A percentile compares a stretch with the other conserved stretches of the same genome.
Conservation (phyloP, 2,797 vertebrate species). For the Sorex maritimensis region DNA sequence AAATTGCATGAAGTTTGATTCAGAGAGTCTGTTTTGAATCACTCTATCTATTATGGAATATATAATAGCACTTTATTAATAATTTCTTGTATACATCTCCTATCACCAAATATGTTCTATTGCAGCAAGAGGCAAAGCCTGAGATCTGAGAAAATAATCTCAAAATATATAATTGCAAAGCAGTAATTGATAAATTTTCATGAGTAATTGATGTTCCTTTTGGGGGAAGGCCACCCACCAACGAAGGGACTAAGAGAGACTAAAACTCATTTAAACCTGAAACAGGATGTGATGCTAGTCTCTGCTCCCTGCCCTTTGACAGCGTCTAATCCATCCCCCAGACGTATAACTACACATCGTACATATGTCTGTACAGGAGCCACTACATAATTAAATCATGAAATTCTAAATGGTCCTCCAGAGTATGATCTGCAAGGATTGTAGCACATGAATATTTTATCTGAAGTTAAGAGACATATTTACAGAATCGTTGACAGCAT, state of each 20-base stretch:
- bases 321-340: conserved; percentile 64
- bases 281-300: conserved; percentile 69
- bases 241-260: background rate
- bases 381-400: conserved; percentile 84
- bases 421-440: conserved; percentile 74
- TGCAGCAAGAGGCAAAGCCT: conserved; percentile 3
- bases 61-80: background rate
- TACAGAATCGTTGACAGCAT: conserved; percentile 61
- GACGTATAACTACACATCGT: conserved; percentile 74
- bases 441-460: conserved; percentile 84
- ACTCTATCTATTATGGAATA: background rate
- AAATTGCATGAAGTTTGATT: background rate
- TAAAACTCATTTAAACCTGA: conserved; percentile 50
- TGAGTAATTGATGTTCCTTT: conserved; percentile 68
- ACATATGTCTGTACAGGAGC: conserved; percentile 73
- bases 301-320: conserved; percentile 39
- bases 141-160: background rate
- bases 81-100: background rate
- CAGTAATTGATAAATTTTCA: conserved; percentile 2
- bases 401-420: conserved; percentile 80
- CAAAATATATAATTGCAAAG: conserved; percentile 8
- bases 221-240: conserved; percentile 29
- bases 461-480: conserved; percentile 75
- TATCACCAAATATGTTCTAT: background rate
- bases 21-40: background rate